phyloP scores from a whole-genome alignment of 2,797 vertebrate species.

The Ceyx erithaca region DNA sequence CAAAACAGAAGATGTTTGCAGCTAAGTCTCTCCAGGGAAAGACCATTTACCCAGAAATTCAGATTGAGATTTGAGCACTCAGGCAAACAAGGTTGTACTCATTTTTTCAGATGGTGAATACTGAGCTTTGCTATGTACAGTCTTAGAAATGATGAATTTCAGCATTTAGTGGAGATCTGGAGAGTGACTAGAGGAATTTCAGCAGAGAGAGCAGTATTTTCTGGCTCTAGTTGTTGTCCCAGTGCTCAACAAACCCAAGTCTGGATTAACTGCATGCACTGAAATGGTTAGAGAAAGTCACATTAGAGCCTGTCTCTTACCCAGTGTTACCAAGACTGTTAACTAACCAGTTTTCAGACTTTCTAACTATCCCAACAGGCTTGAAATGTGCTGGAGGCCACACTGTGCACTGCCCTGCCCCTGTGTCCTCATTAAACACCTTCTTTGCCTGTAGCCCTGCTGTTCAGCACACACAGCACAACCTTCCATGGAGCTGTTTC shows the following conservation, averaged over 20 bases:
- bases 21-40: background rate
- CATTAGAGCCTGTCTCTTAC: background rate
- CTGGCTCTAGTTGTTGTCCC: background rate
- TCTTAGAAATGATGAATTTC: background rate
- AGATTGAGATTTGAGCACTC: background rate
- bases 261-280: background rate
- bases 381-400: background rate
- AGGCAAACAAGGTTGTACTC: background rate
- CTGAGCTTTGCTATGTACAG: background rate
- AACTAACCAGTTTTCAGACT: background rate
- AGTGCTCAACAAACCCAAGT: background rate
- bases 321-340: background rate
- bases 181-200: fast-evolving
- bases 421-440: fast-evolving
- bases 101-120: background rate
- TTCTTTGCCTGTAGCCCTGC: background rate
- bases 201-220: background rate
- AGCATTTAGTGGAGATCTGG: background rate
- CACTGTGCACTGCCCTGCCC: background rate
- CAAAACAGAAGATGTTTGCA: background rate
- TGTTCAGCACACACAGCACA: background rate
- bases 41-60: background rate
- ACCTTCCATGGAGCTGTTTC: background rate
- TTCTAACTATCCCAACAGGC: background rate
- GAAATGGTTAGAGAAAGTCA: background rate